Evolutionary conservation across 2,888 invertebrate genomes (phyloP).

Genomic region (Macropis europaea): DNA sequence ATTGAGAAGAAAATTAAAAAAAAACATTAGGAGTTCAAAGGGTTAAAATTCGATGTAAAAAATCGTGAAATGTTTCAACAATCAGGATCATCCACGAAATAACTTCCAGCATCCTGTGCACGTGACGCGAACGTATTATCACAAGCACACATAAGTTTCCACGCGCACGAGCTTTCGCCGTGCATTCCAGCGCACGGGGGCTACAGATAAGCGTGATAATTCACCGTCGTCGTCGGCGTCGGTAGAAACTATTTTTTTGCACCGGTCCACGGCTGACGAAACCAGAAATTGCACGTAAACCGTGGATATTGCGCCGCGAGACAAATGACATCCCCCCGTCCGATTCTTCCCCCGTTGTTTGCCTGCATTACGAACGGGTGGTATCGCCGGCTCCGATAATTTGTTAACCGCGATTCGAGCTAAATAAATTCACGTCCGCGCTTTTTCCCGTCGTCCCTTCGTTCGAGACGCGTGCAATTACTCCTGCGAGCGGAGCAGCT

Average conservation of each 20-base stretch:
- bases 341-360: constrained; percentile 3
- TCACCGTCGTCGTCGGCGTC: constrained; percentile 30
- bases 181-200: constrained; percentile 37
- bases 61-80: too few species aligned
- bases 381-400: background rate
- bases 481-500: too few species aligned
- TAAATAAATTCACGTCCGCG: too few species aligned
- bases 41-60: too few species aligned
- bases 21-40: too few species aligned
- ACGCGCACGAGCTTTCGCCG: constrained; percentile 33
- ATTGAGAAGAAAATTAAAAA: too few species aligned
- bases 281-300: constrained; percentile 51
- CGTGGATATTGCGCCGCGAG: constrained; percentile 37
- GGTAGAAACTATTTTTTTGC: constrained; percentile 19
- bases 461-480: too few species aligned
- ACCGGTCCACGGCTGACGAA: constrained; percentile 26
- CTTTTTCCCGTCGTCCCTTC: too few species aligned
- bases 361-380: background rate
- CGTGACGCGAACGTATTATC: constrained; percentile 51
- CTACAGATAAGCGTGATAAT: constrained; percentile 53
- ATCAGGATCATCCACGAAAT: constrained; percentile 23
- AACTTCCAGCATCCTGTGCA: constrained; percentile 44
- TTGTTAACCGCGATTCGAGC: background rate
- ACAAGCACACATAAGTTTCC: constrained; percentile 42
- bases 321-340: constrained; percentile 12